Conservation (phyloP, 1,140 invertebrate species). For the Drosophila willistoni region DNA sequence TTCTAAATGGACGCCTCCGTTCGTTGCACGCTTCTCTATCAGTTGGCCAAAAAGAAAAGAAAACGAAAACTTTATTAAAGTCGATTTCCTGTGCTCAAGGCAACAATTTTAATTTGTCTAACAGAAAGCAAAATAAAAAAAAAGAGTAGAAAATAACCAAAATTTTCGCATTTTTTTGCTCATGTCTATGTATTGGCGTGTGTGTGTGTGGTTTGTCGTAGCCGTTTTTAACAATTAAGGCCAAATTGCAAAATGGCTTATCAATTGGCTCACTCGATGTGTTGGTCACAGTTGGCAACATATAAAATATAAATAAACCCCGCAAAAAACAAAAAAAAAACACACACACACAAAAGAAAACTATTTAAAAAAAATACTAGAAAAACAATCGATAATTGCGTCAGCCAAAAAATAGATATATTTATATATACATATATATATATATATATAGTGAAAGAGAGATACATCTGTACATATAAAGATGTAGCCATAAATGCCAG, state of each 20-base stretch:
- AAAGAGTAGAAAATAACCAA: neutral
- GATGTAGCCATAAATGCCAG: slow-evolving; percentile 13
- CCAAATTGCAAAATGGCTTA: slow-evolving; percentile 26
- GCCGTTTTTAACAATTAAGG: slow-evolving; percentile 12
- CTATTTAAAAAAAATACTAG: slow-evolving; percentile 21
- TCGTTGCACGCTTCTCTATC: slow-evolving; percentile 19
- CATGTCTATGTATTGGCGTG: neutral
- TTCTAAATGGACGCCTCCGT: neutral
- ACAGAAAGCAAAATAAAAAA: slow-evolving; percentile 1
- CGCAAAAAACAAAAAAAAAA: neutral
- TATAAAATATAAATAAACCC: slow-evolving; percentile 5
- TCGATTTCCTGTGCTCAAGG: slow-evolving; percentile 36
- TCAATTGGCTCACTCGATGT: slow-evolving; percentile 15
- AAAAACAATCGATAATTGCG: slow-evolving; percentile 73
- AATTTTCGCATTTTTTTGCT: neutral
- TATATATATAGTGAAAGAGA: slow-evolving; percentile 16
- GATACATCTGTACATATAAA: slow-evolving; percentile 32
- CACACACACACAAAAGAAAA: slow-evolving; percentile 2
- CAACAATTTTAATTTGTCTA: slow-evolving; percentile 37
- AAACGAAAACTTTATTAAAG: slow-evolving; percentile 7
- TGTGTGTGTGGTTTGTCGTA: neutral
- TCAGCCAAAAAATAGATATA: slow-evolving; percentile 52
- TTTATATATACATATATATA: slow-evolving; percentile 22
- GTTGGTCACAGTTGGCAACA: slow-evolving; percentile 25
- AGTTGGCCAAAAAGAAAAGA: slow-evolving; percentile 16